Percentiles rank a stretch among this genome's conserved stretches.
These are phyloP conservation scores for Hypomesus transpacificus DNA, from an alignment of 2,113 vertebrate species.

Conservation along the genomic window DNA sequence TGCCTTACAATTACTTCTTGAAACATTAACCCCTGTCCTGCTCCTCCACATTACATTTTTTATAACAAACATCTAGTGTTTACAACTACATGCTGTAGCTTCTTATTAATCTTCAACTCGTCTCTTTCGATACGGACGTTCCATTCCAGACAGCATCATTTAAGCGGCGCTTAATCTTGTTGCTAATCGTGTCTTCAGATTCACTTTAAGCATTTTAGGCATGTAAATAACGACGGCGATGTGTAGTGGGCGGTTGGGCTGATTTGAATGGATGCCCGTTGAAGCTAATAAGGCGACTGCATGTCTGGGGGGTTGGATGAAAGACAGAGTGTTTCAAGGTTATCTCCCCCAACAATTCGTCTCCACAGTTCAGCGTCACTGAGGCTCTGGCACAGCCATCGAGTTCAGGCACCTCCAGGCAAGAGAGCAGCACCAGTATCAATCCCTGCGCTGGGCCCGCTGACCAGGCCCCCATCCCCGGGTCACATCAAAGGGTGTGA, in stretches of 20 bases:
- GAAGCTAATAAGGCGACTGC: neutral
- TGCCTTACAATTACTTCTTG: conserved; percentile 34
- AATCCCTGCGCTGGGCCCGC: conserved; percentile 67
- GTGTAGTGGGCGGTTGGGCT: neutral
- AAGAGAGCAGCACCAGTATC: conserved; percentile 58
- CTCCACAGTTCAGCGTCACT: conserved; percentile 22
- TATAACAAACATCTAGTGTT: conserved; percentile 34
- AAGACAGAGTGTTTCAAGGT: conserved; percentile 42
- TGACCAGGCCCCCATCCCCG: conserved; percentile 62
- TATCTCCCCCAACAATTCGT: conserved; percentile 41
- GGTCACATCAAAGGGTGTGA: conserved; percentile 73
- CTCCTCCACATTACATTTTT: conserved; percentile 9
- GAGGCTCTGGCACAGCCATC: neutral
- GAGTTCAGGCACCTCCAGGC: conserved; percentile 55
- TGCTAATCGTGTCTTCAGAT: neutral
- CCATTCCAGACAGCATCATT: conserved; percentile 19
- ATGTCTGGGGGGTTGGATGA: neutral
- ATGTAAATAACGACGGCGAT: conserved; percentile 6
- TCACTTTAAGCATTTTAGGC: too few species aligned
- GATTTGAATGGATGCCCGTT: neutral
- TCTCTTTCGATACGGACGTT: too few species aligned
- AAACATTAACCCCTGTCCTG: conserved; percentile 25
- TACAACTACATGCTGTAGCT: too few species aligned
- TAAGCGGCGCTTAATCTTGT: neutral
- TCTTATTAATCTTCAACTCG: too few species aligned